Evolutionary conservation across 1,140 invertebrate genomes (phyloP).

Genomic region (Leptopilina boulardi): DNA sequence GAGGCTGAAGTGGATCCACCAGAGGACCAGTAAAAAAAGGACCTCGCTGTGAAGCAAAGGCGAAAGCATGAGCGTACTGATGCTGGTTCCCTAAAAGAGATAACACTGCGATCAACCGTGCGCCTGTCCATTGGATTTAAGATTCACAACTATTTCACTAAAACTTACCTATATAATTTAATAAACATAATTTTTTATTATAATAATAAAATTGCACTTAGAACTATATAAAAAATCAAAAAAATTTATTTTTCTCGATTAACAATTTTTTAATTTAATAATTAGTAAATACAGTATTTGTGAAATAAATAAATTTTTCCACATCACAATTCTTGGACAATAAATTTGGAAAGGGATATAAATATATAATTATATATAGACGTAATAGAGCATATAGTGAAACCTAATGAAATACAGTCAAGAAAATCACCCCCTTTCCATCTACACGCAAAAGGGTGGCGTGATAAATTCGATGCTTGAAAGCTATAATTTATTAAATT

Average conservation of each 20-base stretch:
- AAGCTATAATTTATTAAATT: conserved; percentile 71
- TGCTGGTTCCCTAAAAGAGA: conserved; percentile 93
- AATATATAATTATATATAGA: too few relatives aligned
- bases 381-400: conserved; percentile 34
- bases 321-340: neutral
- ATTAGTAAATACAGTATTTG: too few relatives aligned
- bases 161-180: conserved; percentile 44
- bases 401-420: conserved; percentile 66
- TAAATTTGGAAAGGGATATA: neutral
- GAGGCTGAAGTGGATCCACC: conserved; percentile 78
- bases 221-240: too few relatives aligned
- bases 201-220: too few relatives aligned
- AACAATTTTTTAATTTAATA: too few relatives aligned
- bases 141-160: conserved; percentile 43
- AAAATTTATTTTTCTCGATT: too few relatives aligned
- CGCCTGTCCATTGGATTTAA: conserved; percentile 73
- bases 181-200: too few relatives aligned
- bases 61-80: conserved; percentile 89
- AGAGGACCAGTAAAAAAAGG: conserved; percentile 87
- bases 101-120: conserved; percentile 83
- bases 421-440: conserved; percentile 56
- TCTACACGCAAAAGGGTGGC: conserved; percentile 53
- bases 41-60: conserved; percentile 86
- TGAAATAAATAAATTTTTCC: too few relatives aligned
- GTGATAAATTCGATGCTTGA: conserved; percentile 69